Base-by-base conservation (phyloP, 2,888 invertebrate genomes). In the Catocala nupta region DNA sequence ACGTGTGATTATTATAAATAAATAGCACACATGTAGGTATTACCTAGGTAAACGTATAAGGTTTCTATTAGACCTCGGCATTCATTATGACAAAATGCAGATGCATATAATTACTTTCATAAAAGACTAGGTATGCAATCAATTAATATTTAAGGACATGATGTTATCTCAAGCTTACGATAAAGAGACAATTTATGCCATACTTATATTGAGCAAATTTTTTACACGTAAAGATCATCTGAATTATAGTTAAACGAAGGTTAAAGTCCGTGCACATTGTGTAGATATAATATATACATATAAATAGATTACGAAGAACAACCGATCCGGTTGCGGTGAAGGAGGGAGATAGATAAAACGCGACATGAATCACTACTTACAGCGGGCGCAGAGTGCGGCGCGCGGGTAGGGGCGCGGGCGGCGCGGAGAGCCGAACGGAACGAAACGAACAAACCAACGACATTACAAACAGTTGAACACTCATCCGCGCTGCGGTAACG, bases 311-410 rank as follows among this genome's bases (percentile, higher is more conserved):
- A 93, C 91, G 90, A 89, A 91, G 92, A 91, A 92, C 91, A 90
- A 91, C 90, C 94, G 93, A 93, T 93, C 93, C 92, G 92, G 93
- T 93, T 92, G 93, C 91, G 90, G 89, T 86, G 93, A 92, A 93
- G 91, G 92, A 93, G 92, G 89, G 93, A 94, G 94, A 94, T 92
- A 93, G 93, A 93, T 92, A 93, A 90, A 93, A 92, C 92, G 91
- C 93, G 91, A 92, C 93, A 93, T 94, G 93, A 94, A 94, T 94
- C 93, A 94, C 93, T 94, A 92, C 91, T 90, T 87, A 86, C 89
- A 89, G 88, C 86, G 86, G 85, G 89, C 88, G 86, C 88, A 88
- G 87, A 85, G 89, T 82, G 86, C 85, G 86, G 84, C 75, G 89
- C 80, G 89, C 81, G 88, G 82, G 81, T 69, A 78, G 77, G 59